A percentile compares a stretch with the other conserved stretches of the same genome.
phyloP scores from a whole-genome alignment of 2,888 invertebrate species.

The Meganola albula region DNA sequence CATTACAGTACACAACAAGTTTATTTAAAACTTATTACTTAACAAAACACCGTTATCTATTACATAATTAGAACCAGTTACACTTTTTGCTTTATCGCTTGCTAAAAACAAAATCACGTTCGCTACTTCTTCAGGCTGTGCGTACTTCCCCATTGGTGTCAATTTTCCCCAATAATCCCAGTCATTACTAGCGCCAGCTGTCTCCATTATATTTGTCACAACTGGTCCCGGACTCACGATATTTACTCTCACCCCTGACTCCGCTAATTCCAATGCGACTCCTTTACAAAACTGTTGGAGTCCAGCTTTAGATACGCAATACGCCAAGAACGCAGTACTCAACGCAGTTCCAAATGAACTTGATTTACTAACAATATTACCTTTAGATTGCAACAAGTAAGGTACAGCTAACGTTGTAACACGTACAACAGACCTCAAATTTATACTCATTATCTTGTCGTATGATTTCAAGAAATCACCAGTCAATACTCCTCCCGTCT shows the following conservation, averaged over 20 bases:
- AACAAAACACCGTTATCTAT: slow-evolving; percentile 31
- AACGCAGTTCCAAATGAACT: slow-evolving; percentile 1
- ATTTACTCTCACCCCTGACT: slow-evolving; percentile 80
- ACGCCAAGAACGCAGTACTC: slow-evolving; percentile 1
- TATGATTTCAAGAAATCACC: slow-evolving; percentile 21
- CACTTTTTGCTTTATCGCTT: slow-evolving; percentile 30
- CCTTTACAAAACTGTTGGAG: slow-evolving; percentile 85
- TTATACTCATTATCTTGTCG: slow-evolving; percentile 8
- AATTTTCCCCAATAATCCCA: slow-evolving; percentile 8
- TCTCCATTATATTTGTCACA: slow-evolving; percentile 40
- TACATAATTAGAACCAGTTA: slow-evolving; percentile 29
- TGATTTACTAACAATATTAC: slow-evolving; percentile 9
- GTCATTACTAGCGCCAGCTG: slow-evolving; percentile 45
- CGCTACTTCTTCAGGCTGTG: slow-evolving; percentile 33
- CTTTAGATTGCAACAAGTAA: slow-evolving; percentile 7
- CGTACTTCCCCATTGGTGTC: slow-evolving; percentile 29
- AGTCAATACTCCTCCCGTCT: slow-evolving; percentile 17
- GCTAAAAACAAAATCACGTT: slow-evolving; percentile 30
- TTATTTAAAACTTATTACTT: too few species aligned
- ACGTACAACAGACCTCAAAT: slow-evolving; percentile 5
- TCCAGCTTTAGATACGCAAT: slow-evolving; percentile 38
- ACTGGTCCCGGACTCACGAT: slow-evolving; percentile 84
- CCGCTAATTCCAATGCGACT: slow-evolving; percentile 80
- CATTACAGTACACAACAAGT: too few species aligned
- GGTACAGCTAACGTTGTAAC: slow-evolving; percentile 7